These are phyloP conservation scores for Drosophila arawakana DNA, from an alignment of 1,140 invertebrate species.

Conservation along the genomic window DNA sequence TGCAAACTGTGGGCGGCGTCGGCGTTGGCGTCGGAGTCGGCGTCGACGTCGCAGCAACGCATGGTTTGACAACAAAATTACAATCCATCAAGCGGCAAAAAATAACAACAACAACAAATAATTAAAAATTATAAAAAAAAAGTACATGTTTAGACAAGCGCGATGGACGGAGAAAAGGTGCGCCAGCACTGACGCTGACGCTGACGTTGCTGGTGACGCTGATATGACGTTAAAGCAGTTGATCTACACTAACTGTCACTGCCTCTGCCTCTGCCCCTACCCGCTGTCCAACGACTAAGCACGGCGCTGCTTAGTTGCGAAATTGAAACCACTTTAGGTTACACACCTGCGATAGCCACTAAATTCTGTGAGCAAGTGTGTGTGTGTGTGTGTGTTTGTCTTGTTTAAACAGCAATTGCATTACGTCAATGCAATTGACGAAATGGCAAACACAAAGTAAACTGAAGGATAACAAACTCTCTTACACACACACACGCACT, in stretches of 20 bases:
- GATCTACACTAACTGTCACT: conserved; percentile 5
- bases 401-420: conserved; percentile 25
- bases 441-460: conserved; percentile 42
- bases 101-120: conserved; percentile 68
- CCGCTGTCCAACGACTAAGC: neutral
- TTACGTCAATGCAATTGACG: conserved; percentile 75
- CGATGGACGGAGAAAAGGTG: neutral
- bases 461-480: conserved; percentile 59
- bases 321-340: conserved; percentile 77
- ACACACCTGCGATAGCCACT: conserved; percentile 71
- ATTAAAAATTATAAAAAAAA: conserved; percentile 43
- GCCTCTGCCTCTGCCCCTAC: neutral
- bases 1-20: conserved; percentile 46
- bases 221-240: conserved; percentile 54
- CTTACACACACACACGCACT: conserved; percentile 9
- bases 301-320: conserved; percentile 53
- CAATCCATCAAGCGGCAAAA: conserved; percentile 53
- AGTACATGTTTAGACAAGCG: conserved; percentile 57
- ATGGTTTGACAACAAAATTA: conserved; percentile 46
- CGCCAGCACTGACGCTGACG: conserved; percentile 15
- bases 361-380: conserved; percentile 12
- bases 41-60: conserved; percentile 24
- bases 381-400: conserved; percentile 39
- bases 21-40: neutral
- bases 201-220: conserved; percentile 64